These are phyloP conservation scores for Laterallus jamaicensis DNA, from an alignment of 2,113 vertebrate genomes.

Conservation along the genomic window DNA sequence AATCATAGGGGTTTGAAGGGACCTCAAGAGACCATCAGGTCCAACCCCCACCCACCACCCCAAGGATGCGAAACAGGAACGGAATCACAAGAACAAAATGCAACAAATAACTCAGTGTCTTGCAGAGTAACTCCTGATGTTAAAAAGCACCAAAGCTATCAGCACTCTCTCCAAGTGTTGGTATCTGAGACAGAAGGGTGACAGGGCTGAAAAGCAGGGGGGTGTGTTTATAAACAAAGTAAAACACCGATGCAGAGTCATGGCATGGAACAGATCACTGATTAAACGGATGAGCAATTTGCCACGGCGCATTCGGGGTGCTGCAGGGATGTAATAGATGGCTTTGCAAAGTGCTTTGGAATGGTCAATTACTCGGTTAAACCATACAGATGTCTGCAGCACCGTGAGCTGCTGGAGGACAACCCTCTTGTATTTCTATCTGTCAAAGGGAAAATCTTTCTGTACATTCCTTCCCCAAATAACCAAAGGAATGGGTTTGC, in stretches of 20 bases:
- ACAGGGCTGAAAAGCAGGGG: neutral
- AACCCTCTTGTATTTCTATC: neutral
- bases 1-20: too few species aligned
- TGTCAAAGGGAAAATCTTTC: neutral
- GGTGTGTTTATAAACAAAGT: neutral
- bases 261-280: neutral
- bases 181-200: neutral
- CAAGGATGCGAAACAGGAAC: neutral
- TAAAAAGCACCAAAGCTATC: neutral
- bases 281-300: neutral
- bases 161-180: rapidly evolving
- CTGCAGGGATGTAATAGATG: neutral
- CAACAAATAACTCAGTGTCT: neutral
- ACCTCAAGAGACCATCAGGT: too few species aligned
- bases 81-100: neutral
- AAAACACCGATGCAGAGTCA: neutral
- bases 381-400: neutral
- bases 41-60: too few species aligned
- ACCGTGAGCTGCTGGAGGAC: neutral
- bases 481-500: neutral
- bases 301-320: neutral
- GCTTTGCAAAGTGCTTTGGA: constrained; percentile 20
- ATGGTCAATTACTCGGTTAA: neutral
- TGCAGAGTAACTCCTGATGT: neutral
- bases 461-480: neutral